A percentile compares a stretch with the other conserved stretches of the same genome.
phyloP scores from a whole-genome alignment of 2,113 vertebrate species.

The Pygoscelis antarcticus region DNA sequence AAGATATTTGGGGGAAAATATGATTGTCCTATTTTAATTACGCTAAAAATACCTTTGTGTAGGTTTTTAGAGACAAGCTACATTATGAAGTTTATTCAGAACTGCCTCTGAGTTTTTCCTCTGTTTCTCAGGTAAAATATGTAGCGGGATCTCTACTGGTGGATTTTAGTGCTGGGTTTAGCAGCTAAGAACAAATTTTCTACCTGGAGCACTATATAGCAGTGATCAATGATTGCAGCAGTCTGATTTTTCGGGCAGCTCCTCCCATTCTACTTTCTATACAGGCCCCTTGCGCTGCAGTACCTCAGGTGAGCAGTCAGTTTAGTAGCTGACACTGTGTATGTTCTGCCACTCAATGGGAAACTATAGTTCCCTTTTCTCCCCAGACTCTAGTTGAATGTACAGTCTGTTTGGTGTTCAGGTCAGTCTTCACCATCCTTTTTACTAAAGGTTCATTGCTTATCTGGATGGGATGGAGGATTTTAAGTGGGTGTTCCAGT shows the following conservation, averaged over 20 bases:
- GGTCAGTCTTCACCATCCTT: not conserved
- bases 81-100: not conserved
- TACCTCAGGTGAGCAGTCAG: slow-evolving; percentile 23
- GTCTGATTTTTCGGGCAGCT: not conserved
- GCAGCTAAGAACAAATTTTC: not conserved
- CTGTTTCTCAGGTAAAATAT: slow-evolving; percentile 62
- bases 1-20: slow-evolving; percentile 56
- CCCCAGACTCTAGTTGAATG: not conserved
- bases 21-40: slow-evolving; percentile 61
- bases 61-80: slow-evolving; percentile 52
- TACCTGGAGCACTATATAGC: not conserved
- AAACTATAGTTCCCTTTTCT: not conserved
- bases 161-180: not conserved
- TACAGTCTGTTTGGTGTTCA: not conserved
- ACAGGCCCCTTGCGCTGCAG: slow-evolving; percentile 40
- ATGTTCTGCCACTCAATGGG: not conserved
- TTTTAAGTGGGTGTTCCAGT: not conserved
- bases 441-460: not conserved
- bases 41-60: slow-evolving; percentile 49
- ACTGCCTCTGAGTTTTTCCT: slow-evolving; percentile 62
- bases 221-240: slow-evolving; percentile 1
- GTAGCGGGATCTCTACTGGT: slow-evolving; percentile 6
- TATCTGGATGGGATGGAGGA: not conserved
- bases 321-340: not conserved
- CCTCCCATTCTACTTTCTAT: not conserved